Conservation (phyloP, 2,113 vertebrate species). For the Athene cunicularia region DNA sequence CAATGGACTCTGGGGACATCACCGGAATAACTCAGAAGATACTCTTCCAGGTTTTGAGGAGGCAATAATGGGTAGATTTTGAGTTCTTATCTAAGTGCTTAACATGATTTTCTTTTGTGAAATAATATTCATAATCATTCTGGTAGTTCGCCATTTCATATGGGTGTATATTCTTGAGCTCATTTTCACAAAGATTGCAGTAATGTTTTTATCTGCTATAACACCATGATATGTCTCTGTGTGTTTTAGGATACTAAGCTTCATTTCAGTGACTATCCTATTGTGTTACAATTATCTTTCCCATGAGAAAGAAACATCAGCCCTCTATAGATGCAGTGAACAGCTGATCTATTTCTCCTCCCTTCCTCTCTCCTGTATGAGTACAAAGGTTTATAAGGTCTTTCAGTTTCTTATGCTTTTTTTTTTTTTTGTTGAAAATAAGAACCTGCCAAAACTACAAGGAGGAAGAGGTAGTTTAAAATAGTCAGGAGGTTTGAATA, state of each 20-base stretch:
- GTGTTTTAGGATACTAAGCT: neutral
- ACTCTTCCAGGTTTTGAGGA: neutral
- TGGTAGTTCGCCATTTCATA: constrained; percentile 4
- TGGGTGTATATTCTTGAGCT: neutral
- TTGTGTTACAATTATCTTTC: neutral
- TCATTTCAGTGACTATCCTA: neutral
- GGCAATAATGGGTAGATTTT: neutral
- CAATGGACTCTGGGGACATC: neutral
- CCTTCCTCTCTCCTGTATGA: neutral
- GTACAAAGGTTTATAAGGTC: neutral
- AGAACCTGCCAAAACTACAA: neutral
- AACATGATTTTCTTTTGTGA: neutral
- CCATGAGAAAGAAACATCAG: neutral
- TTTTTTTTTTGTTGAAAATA: neutral
- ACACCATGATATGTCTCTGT: neutral
- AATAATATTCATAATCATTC: neutral
- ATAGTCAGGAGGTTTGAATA: neutral
- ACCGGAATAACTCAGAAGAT: neutral
- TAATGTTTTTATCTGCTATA: neutral
- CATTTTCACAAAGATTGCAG: neutral
- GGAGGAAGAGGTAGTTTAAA: neutral
- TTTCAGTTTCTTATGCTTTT: neutral
- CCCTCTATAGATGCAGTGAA: neutral
- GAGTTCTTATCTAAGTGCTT: neutral
- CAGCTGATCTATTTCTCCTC: neutral